Base-by-base conservation (phyloP, 2,888 invertebrate genomes). In the Acronicta alni region DNA sequence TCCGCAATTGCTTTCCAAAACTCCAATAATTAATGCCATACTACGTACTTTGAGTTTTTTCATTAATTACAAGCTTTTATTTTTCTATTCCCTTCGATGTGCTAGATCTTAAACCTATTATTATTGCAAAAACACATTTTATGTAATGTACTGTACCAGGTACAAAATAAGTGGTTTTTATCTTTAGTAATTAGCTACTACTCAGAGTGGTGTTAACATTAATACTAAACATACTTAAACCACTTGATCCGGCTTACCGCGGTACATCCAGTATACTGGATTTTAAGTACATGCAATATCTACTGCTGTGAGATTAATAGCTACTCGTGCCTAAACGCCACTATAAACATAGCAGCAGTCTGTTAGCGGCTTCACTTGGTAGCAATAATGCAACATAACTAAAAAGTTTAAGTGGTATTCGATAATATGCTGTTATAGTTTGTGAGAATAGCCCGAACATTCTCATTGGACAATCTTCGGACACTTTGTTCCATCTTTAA, bases 131-230 rank as follows among this genome's bases (percentile, higher is more conserved):
- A 14, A n/a, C 30, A 0, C 16, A 41, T 38, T 57, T 66, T 35
- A 37, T 38, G 37, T 67, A 72, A 46, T 37, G 10, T 15, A 18
- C 32, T 41, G 62, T 68, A 16, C 54, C 61, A 37, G 62, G 62
- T 26, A 68, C 69, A 51, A 54, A 68, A 54, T 30, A 54, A 41
- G 37, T 35, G 3, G 37, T 43, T 67, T 58, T 60, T 68, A 26
- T 26, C 47, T 38, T 46, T 26, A 67, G 38, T 20, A 73, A 67
- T 60, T 68, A 55, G 54, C n/a, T n/a, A n/a, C n/a, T 44, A 39
- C 14, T 57, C 15, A 18, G 47, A 72, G 47, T 38, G 41, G 47
- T 57, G 58, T 48, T 43, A 39, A 39, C 20, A 47, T 48, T 43
- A 39, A 39, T 26, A 47, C 20, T 42, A n/a, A 42, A 43, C n/a